Evolutionary conservation across 2,888 invertebrate genomes (phyloP).

Genomic region (Megaustenia siamemsis): DNA sequence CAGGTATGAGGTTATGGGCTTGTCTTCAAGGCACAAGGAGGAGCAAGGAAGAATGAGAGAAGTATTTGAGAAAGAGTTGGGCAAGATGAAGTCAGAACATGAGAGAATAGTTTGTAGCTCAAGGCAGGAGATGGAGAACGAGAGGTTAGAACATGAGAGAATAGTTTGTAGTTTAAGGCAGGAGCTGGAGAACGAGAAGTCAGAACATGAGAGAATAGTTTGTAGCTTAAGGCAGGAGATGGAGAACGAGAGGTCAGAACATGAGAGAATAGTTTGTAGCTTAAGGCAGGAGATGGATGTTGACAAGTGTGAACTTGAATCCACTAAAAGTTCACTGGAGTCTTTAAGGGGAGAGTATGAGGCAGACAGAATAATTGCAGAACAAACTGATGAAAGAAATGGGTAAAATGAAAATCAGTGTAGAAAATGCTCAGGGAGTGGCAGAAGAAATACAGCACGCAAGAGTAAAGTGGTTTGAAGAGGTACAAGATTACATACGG

Average conservation of each 20-base stretch:
- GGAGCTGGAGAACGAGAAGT: not conserved
- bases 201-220: not conserved
- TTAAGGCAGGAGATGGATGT: not conserved
- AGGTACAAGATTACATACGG: slow-evolving; percentile 38
- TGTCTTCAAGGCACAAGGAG: slow-evolving; percentile 13
- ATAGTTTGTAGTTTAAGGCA: not conserved
- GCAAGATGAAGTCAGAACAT: not conserved
- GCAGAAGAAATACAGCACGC: slow-evolving; percentile 18
- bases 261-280: not conserved
- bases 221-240: not conserved
- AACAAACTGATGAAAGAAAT: slow-evolving; percentile 18
- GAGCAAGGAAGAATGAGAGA: slow-evolving; percentile 21
- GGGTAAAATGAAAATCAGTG: not conserved
- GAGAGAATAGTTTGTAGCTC: not conserved
- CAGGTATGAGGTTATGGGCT: slow-evolving; percentile 4
- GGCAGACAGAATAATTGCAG: slow-evolving; percentile 12
- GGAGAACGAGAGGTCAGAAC: not conserved
- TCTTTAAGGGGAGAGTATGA: slow-evolving; percentile 19
- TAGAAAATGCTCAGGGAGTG: not conserved
- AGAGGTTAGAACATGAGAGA: not conserved
- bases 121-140: too few relatives aligned
- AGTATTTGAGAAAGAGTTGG: not conserved
- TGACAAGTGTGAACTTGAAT: not conserved
- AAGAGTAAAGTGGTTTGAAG: slow-evolving; percentile 33
- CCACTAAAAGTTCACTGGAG: not conserved